Evolutionary conservation across 2,888 invertebrate genomes (phyloP), one percentile per base, ranked within the genome.

Genomic region (Polyploca ridens): DNA sequence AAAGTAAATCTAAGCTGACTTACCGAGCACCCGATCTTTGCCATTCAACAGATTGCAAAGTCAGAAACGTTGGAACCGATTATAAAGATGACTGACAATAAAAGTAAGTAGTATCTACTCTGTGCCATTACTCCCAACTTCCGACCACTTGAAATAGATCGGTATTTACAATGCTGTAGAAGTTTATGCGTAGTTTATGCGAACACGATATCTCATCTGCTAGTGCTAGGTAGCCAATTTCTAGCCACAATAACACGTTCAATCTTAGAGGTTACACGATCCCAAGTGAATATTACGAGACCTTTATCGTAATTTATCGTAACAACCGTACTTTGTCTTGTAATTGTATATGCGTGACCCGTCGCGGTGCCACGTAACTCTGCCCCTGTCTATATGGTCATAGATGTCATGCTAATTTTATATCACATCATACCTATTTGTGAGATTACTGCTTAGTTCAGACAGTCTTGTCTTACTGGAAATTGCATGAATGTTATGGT

Each of bases 291-390:
- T 74, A 71, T 71, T 70, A 72, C 69, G 63, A 67, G 69, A 69
- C 73, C 70, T 72, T 77, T 72, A 69, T 41, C 62, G 76, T 75
- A 77, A 81, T 77, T 76, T 73, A 64, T 67, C 66, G 75, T 19
- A 54, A 77, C 69, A 73, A 71, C 69, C 64, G 72, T 70, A 71
- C 69, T 75, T 72, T 71, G 69, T 67, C 62, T 68, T 68, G 74
- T 75, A 77, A 81, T 76, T 76, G 78, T 75, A 73, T 76, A 74
- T 70, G 75, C 77, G 74, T 78, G 78, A 72, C 73, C 75, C 65
- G 75, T 64, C 61, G 65, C 63, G 68, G 69, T 67, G 67, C 58
- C 65, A 67, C 38, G 62, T 63, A 63, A n/a, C 44, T 41, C 3
- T 46, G 33, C 33, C 54, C 54, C 54, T 54, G 19, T 54, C 19